Conservation (phyloP, 2,797 vertebrate genomes). For the Eulemur coronatus region DNA sequence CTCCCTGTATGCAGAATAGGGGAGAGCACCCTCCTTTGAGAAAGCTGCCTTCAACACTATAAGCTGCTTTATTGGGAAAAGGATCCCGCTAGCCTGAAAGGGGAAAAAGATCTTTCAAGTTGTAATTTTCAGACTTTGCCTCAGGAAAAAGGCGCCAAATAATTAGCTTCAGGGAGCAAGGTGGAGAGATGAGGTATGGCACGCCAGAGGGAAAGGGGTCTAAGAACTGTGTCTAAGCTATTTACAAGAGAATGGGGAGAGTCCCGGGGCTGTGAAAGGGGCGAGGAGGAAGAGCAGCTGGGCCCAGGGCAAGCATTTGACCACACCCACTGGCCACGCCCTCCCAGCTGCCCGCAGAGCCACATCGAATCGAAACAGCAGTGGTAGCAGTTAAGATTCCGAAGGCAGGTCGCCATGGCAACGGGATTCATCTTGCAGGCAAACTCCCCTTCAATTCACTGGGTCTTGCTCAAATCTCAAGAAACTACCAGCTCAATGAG, state of each 20-base stretch:
- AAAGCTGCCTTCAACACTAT: neutral
- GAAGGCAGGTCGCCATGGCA: conserved; percentile 77
- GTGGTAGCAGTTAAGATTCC: conserved; percentile 68
- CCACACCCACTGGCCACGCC: conserved; percentile 76
- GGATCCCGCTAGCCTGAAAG: neutral
- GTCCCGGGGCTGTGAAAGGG: neutral
- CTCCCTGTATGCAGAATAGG: neutral
- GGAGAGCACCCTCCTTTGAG: neutral
- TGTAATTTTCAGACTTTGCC: neutral
- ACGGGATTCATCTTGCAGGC: conserved; percentile 72
- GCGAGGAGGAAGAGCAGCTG: conserved; percentile 49
- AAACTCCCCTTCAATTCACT: conserved; percentile 62
- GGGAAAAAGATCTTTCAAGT: neutral
- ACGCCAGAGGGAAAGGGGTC: neutral
- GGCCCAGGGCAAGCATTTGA: conserved; percentile 27
- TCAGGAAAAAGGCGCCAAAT: conserved; percentile 7
- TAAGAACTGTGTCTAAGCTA: neutral
- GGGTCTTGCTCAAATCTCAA: conserved; percentile 37
- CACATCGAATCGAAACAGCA: conserved; percentile 65
- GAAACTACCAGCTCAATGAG: conserved; percentile 25
- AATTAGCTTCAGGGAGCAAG: neutral
- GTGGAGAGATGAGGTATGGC: neutral
- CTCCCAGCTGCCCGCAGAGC: conserved; percentile 74
- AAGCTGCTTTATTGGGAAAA: neutral
- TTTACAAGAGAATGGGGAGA: neutral